Evolutionary conservation across 2,888 invertebrate species (phyloP), one percentile per base, ranked within the genome.

Genomic region (Pelosia muscerda): DNA sequence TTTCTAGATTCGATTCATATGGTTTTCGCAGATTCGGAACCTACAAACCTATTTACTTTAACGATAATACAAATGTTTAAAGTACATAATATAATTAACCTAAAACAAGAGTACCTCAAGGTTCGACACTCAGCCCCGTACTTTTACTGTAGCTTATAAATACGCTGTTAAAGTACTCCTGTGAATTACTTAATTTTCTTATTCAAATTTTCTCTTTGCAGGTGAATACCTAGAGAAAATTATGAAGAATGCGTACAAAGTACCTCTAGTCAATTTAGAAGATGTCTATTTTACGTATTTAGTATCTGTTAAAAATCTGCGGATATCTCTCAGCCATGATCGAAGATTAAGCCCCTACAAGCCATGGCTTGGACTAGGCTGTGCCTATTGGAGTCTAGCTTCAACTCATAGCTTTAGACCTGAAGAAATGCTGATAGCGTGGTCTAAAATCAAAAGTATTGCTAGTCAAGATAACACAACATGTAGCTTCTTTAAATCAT

Each of bases 201-300:
- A 10, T 19, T 26, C 0, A n/a, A 19, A 13, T 71, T 75, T 73
- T 42, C 69, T 58, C 61, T 1, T 89, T 86, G 13, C 89, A 94
- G 94, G 91, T 2, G 81, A 85, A 25, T 85, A 88, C 71, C 71
- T 92, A 0, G 65, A 71, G 1, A 72, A 90, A n/a, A 89, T 97
- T 10, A 93, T 96, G 62, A 84, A 91, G n/a, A 90, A 92, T 1
- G 95, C 96, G 0, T 87, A 95, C 65, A 86, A 92, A 38, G 95
- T 95, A 34, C 96, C 96, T 0, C 92, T 96, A 71, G 92, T 97
- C 6, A 96, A 96, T 71, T 87, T 97, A 64, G 97, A 97, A 87
- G 97, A 97, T 81, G 96, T 97, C 0, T 97, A 96, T 84, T 93
- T 96, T n/a, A 97, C 97, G 0, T 96, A 97, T 22, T 90, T 97